phyloP scores from a whole-genome alignment of 2,888 invertebrate species.

The Heterodera filipjevi region DNA sequence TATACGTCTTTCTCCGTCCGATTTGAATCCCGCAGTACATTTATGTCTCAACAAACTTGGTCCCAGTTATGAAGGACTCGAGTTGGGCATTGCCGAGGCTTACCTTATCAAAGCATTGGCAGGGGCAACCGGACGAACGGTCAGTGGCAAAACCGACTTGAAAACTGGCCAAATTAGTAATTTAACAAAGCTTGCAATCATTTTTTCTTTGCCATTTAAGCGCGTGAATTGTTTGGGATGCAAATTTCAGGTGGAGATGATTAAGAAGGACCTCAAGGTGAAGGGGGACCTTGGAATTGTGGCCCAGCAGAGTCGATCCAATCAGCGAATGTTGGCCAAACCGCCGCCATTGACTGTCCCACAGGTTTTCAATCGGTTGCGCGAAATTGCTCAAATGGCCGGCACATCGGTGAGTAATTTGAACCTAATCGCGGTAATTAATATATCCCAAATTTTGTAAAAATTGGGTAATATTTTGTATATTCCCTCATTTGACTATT shows the following conservation, averaged over 20 bases:
- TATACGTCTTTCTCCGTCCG: slow-evolving; percentile 83
- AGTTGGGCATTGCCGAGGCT: slow-evolving; percentile 91
- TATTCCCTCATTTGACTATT: no score
- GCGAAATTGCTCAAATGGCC: slow-evolving; percentile 83
- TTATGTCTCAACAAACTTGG: slow-evolving; percentile 92
- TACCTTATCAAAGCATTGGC: slow-evolving; percentile 68
- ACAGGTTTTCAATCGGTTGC: slow-evolving; percentile 80
- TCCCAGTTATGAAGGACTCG: slow-evolving; percentile 90
- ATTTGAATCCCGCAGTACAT: slow-evolving; percentile 86
- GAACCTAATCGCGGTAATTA: no score
- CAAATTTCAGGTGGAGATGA: slow-evolving; percentile 75
- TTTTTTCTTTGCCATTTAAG: no score
- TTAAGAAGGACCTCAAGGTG: slow-evolving; percentile 76
- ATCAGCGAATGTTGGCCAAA: slow-evolving; percentile 85
- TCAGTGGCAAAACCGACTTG: slow-evolving; percentile 37
- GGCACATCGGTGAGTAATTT: slow-evolving; percentile 69
- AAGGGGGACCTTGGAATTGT: slow-evolving; percentile 82
- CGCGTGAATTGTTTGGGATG: no score
- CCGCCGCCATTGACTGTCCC: slow-evolving; percentile 79
- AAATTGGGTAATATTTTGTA: no score
- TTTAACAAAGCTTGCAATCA: no score
- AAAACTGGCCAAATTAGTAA: slow-evolving; percentile 1
- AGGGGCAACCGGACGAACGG: slow-evolving; percentile 44
- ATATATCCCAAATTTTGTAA: no score
- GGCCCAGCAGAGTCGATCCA: slow-evolving; percentile 56